Evolutionary conservation across 2,113 vertebrate species (phyloP), one percentile per base, ranked within the genome.

Genomic region (Onychorhynchus coronatus): DNA sequence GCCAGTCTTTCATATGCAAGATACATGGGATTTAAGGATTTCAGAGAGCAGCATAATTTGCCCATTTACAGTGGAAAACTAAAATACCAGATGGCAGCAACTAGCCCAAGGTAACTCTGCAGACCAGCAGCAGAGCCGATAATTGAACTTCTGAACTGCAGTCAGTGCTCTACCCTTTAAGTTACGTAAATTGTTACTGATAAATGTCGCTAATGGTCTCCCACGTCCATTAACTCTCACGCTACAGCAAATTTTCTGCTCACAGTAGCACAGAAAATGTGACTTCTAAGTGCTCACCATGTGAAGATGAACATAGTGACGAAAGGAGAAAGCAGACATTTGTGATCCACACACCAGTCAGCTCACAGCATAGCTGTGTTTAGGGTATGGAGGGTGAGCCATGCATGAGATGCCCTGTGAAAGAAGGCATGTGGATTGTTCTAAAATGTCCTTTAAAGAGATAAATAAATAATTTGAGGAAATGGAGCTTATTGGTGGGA

Each of bases 381-480:
- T 66, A 49, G 68, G 46, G 2, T 27, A 3, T 2, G 20, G n/a
- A 37, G 63, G 8, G 27, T 10, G 23, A 27, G 27, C 23, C 17
- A 2, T 33, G 56, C 39, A n/a, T 31, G 24, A 27, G 49, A n/a
- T 61, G 39, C 8, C 11, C 15, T 28, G 19, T 11, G 41, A 22
- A 63, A 74, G 39, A 74, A 73, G 20, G 33, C 10, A 15, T 6
- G 1, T 1, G 3, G 37, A 27, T 33, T 66, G 37, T 12, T 66
- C 65, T n/a, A 44, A 72, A 88, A 59, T 59, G n/a, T 53, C 14
- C 66, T 75, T 83, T 24, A 5, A 44, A 71, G 52, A 31, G 7
- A 3, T 0, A 17, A 58, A 31, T 18, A 8, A 66, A 39, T 25
- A 27, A 27, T 12, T 3, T 2, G 56, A 35, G 49, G 25, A 68